A percentile compares a stretch with the other conserved stretches of the same genome.
Conservation (phyloP, 2,797 vertebrate species). For the Sphenodon punctatus region DNA sequence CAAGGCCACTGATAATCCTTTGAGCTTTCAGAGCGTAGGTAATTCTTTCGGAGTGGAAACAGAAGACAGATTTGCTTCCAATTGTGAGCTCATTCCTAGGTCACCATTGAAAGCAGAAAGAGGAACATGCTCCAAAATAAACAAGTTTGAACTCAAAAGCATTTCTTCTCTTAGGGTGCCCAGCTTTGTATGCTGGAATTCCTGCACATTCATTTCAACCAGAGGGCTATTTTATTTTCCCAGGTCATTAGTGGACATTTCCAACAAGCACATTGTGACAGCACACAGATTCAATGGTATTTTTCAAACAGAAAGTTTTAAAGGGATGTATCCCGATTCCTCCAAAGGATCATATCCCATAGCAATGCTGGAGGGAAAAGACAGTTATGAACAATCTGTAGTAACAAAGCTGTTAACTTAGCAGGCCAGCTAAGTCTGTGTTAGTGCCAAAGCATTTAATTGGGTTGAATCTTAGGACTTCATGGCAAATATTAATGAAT, state of each 20-base stretch:
- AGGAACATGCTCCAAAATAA: slow-evolving; percentile 80
- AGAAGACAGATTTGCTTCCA: slow-evolving; percentile 80
- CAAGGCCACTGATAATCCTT: slow-evolving; percentile 64
- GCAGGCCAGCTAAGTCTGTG: slow-evolving; percentile 24
- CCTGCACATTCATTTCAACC: slow-evolving; percentile 67
- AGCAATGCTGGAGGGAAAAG: slow-evolving; percentile 14
- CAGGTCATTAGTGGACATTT: slow-evolving; percentile 10
- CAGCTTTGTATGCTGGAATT: slow-evolving; percentile 78
- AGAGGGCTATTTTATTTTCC: slow-evolving; percentile 45
- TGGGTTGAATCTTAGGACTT: slow-evolving; percentile 62
- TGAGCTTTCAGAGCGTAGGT: slow-evolving; percentile 72
- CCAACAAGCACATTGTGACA: slow-evolving; percentile 11
- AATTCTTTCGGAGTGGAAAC: slow-evolving; percentile 81
- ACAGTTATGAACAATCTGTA: slow-evolving; percentile 51
- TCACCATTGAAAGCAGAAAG: slow-evolving; percentile 74
- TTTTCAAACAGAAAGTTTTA: slow-evolving; percentile 29
- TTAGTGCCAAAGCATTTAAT: slow-evolving; percentile 47
- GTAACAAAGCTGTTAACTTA: slow-evolving; percentile 32
- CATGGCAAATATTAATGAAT: slow-evolving; percentile 54
- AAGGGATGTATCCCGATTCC: not conserved
- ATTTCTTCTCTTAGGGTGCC: slow-evolving; percentile 79
- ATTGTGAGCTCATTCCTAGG: slow-evolving; percentile 81
- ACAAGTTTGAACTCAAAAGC: slow-evolving; percentile 76
- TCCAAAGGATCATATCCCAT: not conserved
- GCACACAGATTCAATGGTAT: not conserved